Evolutionary conservation across 2,888 invertebrate species (phyloP), one percentile per base, ranked within the genome.

Genomic region (Pandemis heparana): DNA sequence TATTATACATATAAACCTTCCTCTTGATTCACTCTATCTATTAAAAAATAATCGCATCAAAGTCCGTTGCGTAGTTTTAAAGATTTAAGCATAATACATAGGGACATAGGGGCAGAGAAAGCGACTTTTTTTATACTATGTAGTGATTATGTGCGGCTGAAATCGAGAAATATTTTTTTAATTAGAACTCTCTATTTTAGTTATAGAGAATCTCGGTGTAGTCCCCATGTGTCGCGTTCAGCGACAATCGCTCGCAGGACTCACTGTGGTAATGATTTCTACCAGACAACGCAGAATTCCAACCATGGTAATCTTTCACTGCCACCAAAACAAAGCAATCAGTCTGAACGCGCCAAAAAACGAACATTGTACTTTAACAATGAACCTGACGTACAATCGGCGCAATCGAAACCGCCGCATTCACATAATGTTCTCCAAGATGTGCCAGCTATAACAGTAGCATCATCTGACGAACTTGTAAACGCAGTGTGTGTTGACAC

Each of bases 401-500:
- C 56, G 1, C 56, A 41, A 16, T 16, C 43, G 14, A 60, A 51
- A 1, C 61, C 23, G 23, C 12, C 39, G 0, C 43, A 43, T 32
- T 16, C 3, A 1, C 23, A 53, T n/a, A 38, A 38, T 16, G 8
- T 38, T 68, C 59, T 56, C 2, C 46, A 56, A 32, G 59, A 16
- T 43, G 14, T 41, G 39, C 48, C 69, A 8, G 61, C 43, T 23
- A 53, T 51, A n/a, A 4, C 38, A 5, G 51, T 74, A 43, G 53
- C 41, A 32, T 46, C 60, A 6, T 46, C 48, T 5, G 32, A 14
- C 32, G 70, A 62, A 56, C 62, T 70, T n/a, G 51, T 53, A 18
- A 70, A 46, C 62, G 61, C 60, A 23, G 46, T 61, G 60, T 65
- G 41, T 8, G 46, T 38, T 46, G 18, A 23, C 38, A 32, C 65